Evolutionary conservation across 2,797 vertebrate species (phyloP).

Genomic region (Artibeus jamaicensis): DNA sequence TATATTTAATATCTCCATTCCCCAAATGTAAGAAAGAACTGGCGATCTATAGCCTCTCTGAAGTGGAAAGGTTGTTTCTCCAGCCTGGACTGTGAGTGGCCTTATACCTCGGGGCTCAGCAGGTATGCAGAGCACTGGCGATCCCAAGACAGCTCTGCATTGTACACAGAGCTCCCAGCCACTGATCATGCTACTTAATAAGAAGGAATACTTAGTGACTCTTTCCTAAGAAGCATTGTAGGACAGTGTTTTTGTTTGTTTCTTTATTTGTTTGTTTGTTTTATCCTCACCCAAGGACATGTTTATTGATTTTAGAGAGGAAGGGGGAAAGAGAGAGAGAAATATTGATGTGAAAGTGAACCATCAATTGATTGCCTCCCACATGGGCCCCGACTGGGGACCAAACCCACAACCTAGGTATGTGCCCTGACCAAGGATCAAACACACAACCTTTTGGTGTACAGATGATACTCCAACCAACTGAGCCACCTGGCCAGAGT

Average conservation of each 20-base stretch:
- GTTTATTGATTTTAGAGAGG: too few relatives aligned
- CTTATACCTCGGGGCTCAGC: not conserved
- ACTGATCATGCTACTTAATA: not conserved
- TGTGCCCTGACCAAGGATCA: not conserved
- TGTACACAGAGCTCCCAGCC: not conserved
- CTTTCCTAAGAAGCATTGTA: not conserved
- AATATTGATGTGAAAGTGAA: too few relatives aligned
- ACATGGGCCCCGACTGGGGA: not conserved
- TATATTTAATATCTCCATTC: not conserved
- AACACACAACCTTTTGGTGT: not conserved
- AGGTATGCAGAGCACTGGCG: not conserved
- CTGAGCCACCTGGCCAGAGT: not conserved
- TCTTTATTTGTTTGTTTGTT: too few relatives aligned
- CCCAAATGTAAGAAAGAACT: not conserved
- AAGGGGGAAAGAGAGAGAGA: too few relatives aligned
- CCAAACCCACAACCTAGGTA: not conserved
- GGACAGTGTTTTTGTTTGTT: not conserved
- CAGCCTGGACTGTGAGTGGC: not conserved
- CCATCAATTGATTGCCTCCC: too few relatives aligned
- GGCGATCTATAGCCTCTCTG: not conserved
- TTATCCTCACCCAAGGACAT: too few relatives aligned
- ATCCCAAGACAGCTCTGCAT: not conserved
- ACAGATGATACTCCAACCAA: not conserved
- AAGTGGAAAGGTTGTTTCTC: conserved; percentile 3
- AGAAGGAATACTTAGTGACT: not conserved